Base-by-base conservation (phyloP, 2,113 vertebrate species). In the Megaceryle maxima region DNA sequence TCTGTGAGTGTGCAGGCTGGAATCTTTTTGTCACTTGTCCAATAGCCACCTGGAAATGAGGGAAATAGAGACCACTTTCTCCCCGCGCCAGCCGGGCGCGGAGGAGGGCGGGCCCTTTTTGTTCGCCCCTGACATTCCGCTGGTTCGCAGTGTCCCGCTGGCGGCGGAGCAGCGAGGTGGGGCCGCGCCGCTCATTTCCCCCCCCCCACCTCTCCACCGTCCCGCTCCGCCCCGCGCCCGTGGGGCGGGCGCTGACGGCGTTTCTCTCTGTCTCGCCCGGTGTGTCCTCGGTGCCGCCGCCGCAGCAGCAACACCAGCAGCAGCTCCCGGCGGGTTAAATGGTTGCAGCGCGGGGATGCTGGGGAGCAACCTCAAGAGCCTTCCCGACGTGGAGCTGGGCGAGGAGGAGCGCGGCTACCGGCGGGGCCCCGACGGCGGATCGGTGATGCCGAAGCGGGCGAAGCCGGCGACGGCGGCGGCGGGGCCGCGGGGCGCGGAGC, bases 321-420 rank as follows among this genome's bases (percentile, higher is more conserved):
- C 97, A 96, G 94, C 95, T 88, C 95, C 96, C 93, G 98, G 98
- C 97, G 97, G 98, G 97, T 98, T 98, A 97, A 98, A 98, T 98
- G 98, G 96, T 98, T 98, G 97, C 98, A 98, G 97, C 90, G 98
- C 97, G 97, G 98, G 98, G 98, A 99, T 98, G 98, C 98, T 99
- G 97, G 98, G 98, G 98, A 98, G 98, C 98, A 97, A 96, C 98
- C 98, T 98, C 98, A 98, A 96, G 97, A 98, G 97, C 97, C 98
- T 97, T 97, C 98, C 97, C 96, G 98, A 97, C 94, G 95, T 88
- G 97, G 97, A 97, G 96, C 97, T 97, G 96, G 96, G 94, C 93
- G 98, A 98, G 95, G 98, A 98, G 94, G 98, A 97, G 92, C 97
- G 97, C 53, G 89, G 75, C n/a, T 87, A 56, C 73, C 89, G 90